Conservation (phyloP, 2,113 vertebrate species). For the Megaceryle torquata region DNA sequence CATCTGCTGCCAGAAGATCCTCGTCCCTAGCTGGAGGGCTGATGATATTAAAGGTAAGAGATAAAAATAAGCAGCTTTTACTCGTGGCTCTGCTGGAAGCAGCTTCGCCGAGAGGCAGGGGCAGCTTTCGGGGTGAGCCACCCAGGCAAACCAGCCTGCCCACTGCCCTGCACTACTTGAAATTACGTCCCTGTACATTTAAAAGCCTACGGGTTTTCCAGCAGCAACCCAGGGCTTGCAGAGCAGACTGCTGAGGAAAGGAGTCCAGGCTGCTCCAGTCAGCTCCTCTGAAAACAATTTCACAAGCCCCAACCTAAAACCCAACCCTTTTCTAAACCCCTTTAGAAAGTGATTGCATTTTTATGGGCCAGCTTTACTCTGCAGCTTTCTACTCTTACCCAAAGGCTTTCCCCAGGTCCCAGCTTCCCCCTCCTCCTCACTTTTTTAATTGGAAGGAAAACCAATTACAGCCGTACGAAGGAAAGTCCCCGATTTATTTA, state of each 20-base stretch:
- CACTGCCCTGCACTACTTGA: not conserved
- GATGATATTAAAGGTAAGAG: conserved; percentile 28
- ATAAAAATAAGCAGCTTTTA: not conserved
- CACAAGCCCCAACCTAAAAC: not conserved
- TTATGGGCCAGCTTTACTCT: not conserved
- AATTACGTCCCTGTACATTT: not conserved
- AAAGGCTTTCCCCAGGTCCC: not conserved
- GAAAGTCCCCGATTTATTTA: not conserved
- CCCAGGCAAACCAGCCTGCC: not conserved
- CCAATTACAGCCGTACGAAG: not conserved
- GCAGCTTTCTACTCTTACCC: not conserved
- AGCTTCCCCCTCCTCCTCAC: not conserved
- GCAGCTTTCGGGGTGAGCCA: not conserved
- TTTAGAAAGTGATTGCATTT: not conserved
- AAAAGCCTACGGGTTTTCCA: not conserved
- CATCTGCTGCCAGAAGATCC: not conserved
- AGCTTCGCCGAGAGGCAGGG: not conserved
- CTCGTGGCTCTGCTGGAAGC: not conserved
- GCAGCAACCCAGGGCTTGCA: not conserved
- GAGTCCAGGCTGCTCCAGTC: not conserved
- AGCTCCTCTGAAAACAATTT: not conserved
- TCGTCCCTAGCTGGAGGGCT: not conserved
- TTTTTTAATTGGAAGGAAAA: not conserved
- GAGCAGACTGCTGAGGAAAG: not conserved
- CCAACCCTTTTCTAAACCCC: not conserved